Conservation (phyloP, 2,888 invertebrate species). For the Pseudoips prasinana region DNA sequence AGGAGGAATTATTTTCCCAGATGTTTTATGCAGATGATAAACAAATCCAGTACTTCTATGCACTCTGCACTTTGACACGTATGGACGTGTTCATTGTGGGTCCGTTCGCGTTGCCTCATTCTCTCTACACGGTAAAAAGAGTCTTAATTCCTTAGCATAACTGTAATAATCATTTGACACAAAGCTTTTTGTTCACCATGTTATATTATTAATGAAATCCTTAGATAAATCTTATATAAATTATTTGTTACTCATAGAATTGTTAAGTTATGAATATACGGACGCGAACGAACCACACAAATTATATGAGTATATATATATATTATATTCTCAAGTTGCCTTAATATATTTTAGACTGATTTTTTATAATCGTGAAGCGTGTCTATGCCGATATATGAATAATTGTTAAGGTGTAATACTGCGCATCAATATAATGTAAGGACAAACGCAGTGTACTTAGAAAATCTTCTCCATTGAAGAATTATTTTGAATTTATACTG, state of each 20-base stretch:
- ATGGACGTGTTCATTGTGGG: constrained; percentile 19
- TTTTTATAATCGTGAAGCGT: constrained; percentile 75
- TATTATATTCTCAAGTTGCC: constrained; percentile 83
- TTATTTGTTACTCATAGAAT: too few relatives aligned
- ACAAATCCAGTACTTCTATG: constrained; percentile 15
- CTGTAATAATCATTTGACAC: too few relatives aligned
- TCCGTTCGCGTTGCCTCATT: constrained; percentile 23
- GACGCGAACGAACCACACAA: constrained; percentile 39
- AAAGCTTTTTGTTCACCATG: too few relatives aligned
- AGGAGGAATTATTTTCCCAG: too few relatives aligned
- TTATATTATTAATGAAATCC: too few relatives aligned
- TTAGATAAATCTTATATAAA: too few relatives aligned
- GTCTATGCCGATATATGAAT: constrained; percentile 43
- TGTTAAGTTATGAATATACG: too few relatives aligned
- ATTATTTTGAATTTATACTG: too few relatives aligned
- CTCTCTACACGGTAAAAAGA: too few relatives aligned
- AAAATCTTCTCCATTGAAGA: constrained; percentile 10
- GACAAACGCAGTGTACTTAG: constrained; percentile 49
- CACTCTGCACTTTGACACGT: constrained; percentile 25
- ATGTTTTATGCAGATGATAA: constrained; percentile 15
- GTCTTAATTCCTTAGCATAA: too few relatives aligned
- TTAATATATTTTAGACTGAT: constrained; percentile 86
- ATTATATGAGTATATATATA: constrained; percentile 47
- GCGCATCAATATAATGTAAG: constrained; percentile 39
- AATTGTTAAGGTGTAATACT: constrained; percentile 44